A percentile compares a stretch with the other conserved stretches of the same genome.
phyloP scores from a whole-genome alignment of 2,888 invertebrate species.

The Embidobia sp. region DNA sequence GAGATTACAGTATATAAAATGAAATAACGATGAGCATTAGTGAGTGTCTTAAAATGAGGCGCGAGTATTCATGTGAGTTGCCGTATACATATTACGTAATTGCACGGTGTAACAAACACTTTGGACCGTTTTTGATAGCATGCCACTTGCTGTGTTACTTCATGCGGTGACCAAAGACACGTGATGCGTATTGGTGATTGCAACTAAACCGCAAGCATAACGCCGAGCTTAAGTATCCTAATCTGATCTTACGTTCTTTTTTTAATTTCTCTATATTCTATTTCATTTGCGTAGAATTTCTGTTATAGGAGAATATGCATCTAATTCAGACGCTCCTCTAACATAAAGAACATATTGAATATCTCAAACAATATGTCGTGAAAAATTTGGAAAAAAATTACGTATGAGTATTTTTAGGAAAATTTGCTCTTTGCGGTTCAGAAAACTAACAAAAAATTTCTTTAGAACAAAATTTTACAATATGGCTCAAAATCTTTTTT shows the following conservation, averaged over 20 bases:
- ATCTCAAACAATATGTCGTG: too few relatives aligned
- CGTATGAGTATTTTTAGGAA: too few relatives aligned
- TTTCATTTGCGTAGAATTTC: too few relatives aligned
- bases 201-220: conserved; percentile 29
- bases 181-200: conserved; percentile 28
- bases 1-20: too few relatives aligned
- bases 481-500: too few relatives aligned
- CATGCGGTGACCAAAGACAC: conserved; percentile 25
- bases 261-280: not conserved
- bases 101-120: conserved; percentile 67
- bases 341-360: too few relatives aligned
- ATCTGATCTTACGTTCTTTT: conserved; percentile 2
- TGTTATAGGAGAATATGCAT: too few relatives aligned
- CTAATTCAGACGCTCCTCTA: too few relatives aligned
- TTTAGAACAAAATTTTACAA: too few relatives aligned
- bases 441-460: too few relatives aligned
- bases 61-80: conserved; percentile 52
- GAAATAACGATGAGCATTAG: conserved; percentile 49
- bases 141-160: conserved; percentile 35
- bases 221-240: conserved; percentile 35
- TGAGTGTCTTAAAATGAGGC: conserved; percentile 45
- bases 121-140: conserved; percentile 60
- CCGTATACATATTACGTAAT: conserved; percentile 52
- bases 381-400: too few relatives aligned
- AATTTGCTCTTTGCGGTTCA: too few relatives aligned